Conservation (phyloP, 1,140 invertebrate species). For the Eurytemora carolleeae region DNA sequence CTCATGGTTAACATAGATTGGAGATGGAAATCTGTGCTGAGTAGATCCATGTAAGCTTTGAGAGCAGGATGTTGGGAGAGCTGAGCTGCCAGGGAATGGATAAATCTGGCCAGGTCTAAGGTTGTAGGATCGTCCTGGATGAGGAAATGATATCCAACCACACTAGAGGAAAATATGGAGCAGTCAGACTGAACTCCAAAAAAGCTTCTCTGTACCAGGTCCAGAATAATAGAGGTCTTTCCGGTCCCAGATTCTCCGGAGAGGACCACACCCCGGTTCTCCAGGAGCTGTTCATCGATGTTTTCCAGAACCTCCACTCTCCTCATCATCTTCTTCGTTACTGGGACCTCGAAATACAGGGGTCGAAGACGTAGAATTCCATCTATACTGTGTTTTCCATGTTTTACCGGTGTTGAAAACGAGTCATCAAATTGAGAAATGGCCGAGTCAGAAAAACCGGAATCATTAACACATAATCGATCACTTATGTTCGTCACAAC, state of each 20-base stretch:
- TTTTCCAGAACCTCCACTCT: neutral
- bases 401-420: neutral
- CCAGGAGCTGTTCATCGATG: neutral
- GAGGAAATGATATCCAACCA: neutral
- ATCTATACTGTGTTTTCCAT: too few relatives aligned
- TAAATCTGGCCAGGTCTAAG: neutral
- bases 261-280: neutral
- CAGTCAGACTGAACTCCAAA: neutral
- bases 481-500: neutral
- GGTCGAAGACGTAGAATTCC: neutral
- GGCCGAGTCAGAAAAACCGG: too few relatives aligned
- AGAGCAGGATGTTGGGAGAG: neutral
- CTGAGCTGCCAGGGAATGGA: neutral
- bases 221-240: neutral
- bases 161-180: too few relatives aligned
- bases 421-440: too few relatives aligned
- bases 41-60: neutral
- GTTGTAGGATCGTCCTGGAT: neutral
- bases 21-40: neutral
- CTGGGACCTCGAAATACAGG: neutral
- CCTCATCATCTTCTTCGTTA: neutral
- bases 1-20: neutral
- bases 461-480: neutral
- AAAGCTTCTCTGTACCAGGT: neutral
- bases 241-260: neutral